Base-by-base conservation (phyloP, 1,140 invertebrate species). In the Dendrolimus punctatus region DNA sequence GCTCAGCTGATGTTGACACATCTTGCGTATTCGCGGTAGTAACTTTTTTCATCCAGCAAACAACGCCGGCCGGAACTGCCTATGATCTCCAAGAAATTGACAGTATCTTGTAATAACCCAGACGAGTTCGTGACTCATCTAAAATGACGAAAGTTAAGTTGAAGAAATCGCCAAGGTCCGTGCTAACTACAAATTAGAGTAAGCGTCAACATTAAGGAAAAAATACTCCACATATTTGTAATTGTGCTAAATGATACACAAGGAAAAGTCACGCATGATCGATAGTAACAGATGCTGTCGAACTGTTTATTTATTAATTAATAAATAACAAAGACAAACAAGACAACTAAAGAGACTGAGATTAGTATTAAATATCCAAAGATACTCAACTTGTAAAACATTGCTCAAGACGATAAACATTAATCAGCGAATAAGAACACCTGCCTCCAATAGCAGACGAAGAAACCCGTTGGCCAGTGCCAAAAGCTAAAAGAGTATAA, bases 111-210 rank as follows among this genome's bases (percentile, higher is more conserved):
- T 56, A 51, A 59, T 38, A 57, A 53, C 53, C 62, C 55, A 49
- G 60, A 57, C 45, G 44, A 8, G 46, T 47, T 58, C 46, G 79
- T 85, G 82, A 86, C 51, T 86, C 80, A 86, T 71, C 62, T 78
- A 86, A 80, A 80, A 86, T 84, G 83, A 77, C 83, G 78, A 86
- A 83, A 86, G 83, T 86, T 65, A 86, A 86, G 71, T 79, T 86
- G 71, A 86, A 86, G 58, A 72, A 64, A 53, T 68, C 59, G 53
- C 65, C 70, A 71, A 77, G 72, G 66, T 60, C 62, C 57, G 61
- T 57, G 51, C 62, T 60, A 57, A 69, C 66, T 64, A 63, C 70
- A 57, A 62, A 62, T 60, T 67, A 54, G 62, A 60, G 66, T 68
- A 66, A 66, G 64, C 55, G 60, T 66, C 62, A 48, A 69, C 5